A percentile compares a stretch with the other conserved stretches of the same genome.
Conservation (phyloP, 2,113 vertebrate species). For the Archilochus colubris region DNA sequence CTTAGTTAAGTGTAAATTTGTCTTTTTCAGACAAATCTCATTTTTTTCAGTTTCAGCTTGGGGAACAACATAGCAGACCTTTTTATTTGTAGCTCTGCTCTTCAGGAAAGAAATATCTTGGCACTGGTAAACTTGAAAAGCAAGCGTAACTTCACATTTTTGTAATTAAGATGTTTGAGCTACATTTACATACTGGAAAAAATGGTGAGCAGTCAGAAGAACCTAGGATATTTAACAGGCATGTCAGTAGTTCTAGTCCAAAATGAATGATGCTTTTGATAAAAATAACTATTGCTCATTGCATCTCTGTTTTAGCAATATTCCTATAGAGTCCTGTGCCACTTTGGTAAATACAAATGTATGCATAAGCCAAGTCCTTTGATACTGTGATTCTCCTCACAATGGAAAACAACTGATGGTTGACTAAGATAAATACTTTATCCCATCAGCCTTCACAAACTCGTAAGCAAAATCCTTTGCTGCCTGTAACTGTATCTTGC, state of each 20-base stretch:
- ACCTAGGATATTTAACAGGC: background rate
- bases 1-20: background rate
- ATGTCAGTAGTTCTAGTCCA: background rate
- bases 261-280: background rate
- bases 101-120: background rate
- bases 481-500: background rate
- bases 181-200: background rate
- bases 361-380: background rate
- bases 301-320: background rate
- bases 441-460: background rate
- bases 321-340: background rate
- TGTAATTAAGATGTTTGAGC: background rate
- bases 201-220: background rate
- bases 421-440: background rate
- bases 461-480: background rate
- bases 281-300: background rate
- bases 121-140: background rate
- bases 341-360: background rate
- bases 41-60: background rate
- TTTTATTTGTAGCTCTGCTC: background rate
- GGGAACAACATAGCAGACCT: background rate
- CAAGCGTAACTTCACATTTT: background rate
- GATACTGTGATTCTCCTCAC: background rate
- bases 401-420: background rate
- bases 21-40: background rate